Conservation (phyloP, 2,113 vertebrate species). For the Connochaetes taurinus region DNA sequence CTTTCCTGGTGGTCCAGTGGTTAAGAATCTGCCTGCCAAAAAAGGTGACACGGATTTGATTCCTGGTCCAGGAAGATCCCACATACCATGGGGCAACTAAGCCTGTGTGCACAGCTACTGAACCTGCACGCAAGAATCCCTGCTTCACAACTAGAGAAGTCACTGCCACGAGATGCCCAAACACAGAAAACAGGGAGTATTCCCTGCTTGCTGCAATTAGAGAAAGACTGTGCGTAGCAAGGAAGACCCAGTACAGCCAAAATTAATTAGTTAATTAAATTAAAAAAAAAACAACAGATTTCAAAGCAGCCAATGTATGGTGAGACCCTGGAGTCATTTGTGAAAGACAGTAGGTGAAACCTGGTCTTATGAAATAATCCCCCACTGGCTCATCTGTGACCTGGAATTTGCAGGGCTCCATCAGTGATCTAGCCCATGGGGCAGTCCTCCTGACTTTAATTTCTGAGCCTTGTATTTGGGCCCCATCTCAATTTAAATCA, state of each 20-base stretch:
- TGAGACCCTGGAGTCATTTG: neutral
- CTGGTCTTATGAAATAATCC: too few relatives aligned
- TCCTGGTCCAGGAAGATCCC: neutral
- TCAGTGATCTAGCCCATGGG: neutral
- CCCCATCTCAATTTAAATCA: slow-evolving; percentile 79
- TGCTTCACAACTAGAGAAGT: neutral
- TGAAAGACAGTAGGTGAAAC: neutral
- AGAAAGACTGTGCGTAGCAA: neutral
- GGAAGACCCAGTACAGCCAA: neutral
- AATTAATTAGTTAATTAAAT: neutral
- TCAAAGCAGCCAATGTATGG: neutral
- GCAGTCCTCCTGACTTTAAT: slow-evolving; percentile 56
- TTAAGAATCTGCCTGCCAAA: neutral
- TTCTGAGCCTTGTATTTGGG: slow-evolving; percentile 72
- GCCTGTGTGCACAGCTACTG: neutral
- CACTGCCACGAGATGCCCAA: neutral
- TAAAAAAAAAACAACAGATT: neutral
- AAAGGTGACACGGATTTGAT: neutral
- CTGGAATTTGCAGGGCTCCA: neutral
- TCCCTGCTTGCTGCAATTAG: neutral
- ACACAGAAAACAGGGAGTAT: neutral
- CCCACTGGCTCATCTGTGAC: neutral
- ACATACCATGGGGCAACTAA: neutral
- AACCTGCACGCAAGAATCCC: neutral
- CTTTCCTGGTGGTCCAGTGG: neutral